A percentile compares a stretch with the other conserved stretches of the same genome.
Conservation (phyloP, 1,140 invertebrate genomes). For the Andrena cerasifolii region DNA sequence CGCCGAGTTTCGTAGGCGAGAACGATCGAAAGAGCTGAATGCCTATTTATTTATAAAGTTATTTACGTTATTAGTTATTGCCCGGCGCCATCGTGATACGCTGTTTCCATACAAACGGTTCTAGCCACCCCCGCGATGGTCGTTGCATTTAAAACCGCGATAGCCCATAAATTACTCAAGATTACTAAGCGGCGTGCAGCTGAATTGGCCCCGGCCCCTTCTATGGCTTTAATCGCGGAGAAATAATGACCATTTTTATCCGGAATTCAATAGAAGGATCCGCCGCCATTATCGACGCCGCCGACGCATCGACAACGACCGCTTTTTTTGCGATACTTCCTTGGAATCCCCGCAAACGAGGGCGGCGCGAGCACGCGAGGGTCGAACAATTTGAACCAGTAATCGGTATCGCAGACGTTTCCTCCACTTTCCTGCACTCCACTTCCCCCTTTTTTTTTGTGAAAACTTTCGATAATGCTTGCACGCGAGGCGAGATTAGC, state of each 20-base stretch:
- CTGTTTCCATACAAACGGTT: slow-evolving; percentile 27
- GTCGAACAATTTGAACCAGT: background rate
- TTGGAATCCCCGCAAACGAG: background rate
- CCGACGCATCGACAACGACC: slow-evolving; percentile 1
- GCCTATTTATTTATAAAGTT: slow-evolving; percentile 13
- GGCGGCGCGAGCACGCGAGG: background rate
- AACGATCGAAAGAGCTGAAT: background rate
- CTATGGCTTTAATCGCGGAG: slow-evolving; percentile 16
- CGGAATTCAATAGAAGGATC: slow-evolving; percentile 15
- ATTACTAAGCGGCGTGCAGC: slow-evolving; percentile 33
- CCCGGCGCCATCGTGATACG: background rate
- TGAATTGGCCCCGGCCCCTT: slow-evolving; percentile 19
- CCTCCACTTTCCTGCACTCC: too few species aligned
- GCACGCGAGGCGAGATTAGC: too few species aligned
- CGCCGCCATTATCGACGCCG: background rate
- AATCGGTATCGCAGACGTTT: background rate
- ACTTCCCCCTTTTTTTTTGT: too few species aligned
- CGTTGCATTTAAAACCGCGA: slow-evolving; percentile 22
- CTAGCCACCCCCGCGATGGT: background rate
- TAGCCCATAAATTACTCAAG: slow-evolving; percentile 53
- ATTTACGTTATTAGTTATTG: slow-evolving; percentile 14
- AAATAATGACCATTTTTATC: slow-evolving; percentile 43
- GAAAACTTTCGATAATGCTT: too few species aligned
- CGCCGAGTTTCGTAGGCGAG: too few species aligned
- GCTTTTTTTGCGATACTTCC: slow-evolving; percentile 22